Evolutionary conservation across 2,797 vertebrate species (phyloP).

Genomic region (Scomberomorus guttatus): DNA sequence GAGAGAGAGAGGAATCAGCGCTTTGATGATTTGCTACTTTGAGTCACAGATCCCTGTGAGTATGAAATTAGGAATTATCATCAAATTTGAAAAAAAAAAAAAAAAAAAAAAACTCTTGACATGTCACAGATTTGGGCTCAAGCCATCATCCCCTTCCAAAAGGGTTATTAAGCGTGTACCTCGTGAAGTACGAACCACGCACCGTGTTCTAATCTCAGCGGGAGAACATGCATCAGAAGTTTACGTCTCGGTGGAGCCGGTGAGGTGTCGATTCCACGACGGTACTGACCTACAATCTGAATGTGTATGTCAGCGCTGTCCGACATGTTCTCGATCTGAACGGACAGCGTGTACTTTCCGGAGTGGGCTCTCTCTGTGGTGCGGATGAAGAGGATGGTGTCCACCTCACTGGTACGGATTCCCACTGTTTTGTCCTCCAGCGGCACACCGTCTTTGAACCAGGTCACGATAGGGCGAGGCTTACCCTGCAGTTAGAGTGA

Average conservation of each 20-base stretch:
- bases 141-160: slow-evolving; percentile 52
- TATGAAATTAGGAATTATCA: slow-evolving; percentile 80
- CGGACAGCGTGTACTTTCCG: slow-evolving; percentile 87
- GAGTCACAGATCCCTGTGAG: slow-evolving; percentile 59
- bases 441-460: slow-evolving; percentile 87
- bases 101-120: slow-evolving; percentile 43
- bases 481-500: slow-evolving; percentile 86
- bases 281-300: slow-evolving; percentile 89
- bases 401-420: slow-evolving; percentile 84
- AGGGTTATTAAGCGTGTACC: slow-evolving; percentile 53
- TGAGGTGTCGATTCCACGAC: neutral
- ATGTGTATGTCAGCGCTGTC: slow-evolving; percentile 88
- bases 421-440: slow-evolving; percentile 85
- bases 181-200: slow-evolving; percentile 19
- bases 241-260: neutral
- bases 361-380: slow-evolving; percentile 87
- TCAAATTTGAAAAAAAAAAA: slow-evolving; percentile 59
- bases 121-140: slow-evolving; percentile 68
- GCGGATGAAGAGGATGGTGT: slow-evolving; percentile 93
- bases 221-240: slow-evolving; percentile 12
- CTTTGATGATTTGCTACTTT: slow-evolving; percentile 77
- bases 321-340: slow-evolving; percentile 90
- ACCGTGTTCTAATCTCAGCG: slow-evolving; percentile 35
- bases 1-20: slow-evolving; percentile 51
- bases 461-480: slow-evolving; percentile 89